phyloP scores from a whole-genome alignment of 2,888 invertebrate species.

The Parascotia fuliginaria region DNA sequence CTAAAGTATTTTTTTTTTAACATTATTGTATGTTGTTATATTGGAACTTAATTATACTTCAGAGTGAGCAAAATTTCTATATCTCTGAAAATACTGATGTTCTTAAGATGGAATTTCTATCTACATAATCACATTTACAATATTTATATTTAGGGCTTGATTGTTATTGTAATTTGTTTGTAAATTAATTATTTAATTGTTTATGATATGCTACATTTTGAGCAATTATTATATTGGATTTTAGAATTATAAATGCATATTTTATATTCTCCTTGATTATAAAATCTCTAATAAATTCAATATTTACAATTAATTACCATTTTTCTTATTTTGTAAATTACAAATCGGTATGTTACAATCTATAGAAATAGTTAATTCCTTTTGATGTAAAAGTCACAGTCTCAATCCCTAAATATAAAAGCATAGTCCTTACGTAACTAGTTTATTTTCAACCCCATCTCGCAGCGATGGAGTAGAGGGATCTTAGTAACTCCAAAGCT shows the following conservation, averaged over 20 bases:
- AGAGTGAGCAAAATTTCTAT: constrained; percentile 29
- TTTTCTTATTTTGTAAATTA: constrained; percentile 12
- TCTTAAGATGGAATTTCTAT: constrained; percentile 27
- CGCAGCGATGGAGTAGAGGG: constrained; percentile 93
- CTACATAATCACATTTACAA: constrained; percentile 61
- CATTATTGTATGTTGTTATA: constrained; percentile 6
- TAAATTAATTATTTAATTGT: background rate
- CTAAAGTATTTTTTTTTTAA: no score
- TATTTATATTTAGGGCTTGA: constrained; percentile 58
- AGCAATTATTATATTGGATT: background rate
- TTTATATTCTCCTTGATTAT: background rate
- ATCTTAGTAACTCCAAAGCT: constrained; percentile 93
- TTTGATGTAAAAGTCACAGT: constrained; percentile 14
- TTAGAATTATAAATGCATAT: background rate
- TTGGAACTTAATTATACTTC: constrained; percentile 7
- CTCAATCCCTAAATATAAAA: constrained; percentile 63
- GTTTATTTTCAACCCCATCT: constrained; percentile 88
- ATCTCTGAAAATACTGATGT: constrained; percentile 33
- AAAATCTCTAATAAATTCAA: no score
- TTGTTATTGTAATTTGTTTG: constrained; percentile 9
- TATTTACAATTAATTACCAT: no score
- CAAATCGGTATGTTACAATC: constrained; percentile 15
- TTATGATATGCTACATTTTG: background rate
- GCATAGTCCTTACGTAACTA: constrained; percentile 46
- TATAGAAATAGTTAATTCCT: constrained; percentile 12